Evolutionary conservation across 2,797 vertebrate species (phyloP), one percentile per base, ranked within the genome.

Genomic region (Smutsia gigantea): DNA sequence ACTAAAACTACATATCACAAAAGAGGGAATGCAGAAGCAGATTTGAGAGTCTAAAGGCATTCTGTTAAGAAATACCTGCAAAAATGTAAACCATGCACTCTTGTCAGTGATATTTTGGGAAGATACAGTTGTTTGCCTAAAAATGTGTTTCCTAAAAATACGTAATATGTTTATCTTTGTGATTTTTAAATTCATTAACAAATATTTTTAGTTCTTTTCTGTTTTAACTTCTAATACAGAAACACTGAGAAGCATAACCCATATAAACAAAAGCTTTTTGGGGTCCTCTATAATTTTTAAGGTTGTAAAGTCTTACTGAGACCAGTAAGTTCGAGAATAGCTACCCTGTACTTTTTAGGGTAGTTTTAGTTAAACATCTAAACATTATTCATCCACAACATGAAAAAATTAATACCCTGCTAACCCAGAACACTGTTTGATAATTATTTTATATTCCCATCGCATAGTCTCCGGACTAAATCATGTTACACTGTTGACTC

Each of bases 401-500:
- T 61, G 23, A 64, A 95, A 95, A 94, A 59, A 92, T 1, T 68
- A 51, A 31, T 39, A 90, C 17, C 31, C 72, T 79, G 77, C 68
- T 94, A 78, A 82, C 74, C 31, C n/a, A 83, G 51, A 93, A 90
- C 88, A 90, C 27, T 71, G 25, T 49, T 34, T 89, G 87, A 59
- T 84, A 90, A 94, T 85, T 85, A 92, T 74, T 96, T 95, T 81
- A 83, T 90, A 93, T 90, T 87, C 71, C 87, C 71, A 66, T 46
- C 93, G 94, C 9, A 66, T 18, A 79, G 31, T 72, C 84, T 90
- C 55, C 92, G 79, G 69, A 77, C 12, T 92, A 59, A 94, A 53
- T 89, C 71, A 75, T 27, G 74, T 55, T 91, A 86, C 9, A 84
- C 51, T 86, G 77, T 39, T 82, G 63, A 94, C 79, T 96, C 94